Percentiles rank a stretch among this genome's conserved stretches.
These are phyloP conservation scores for Phyllostomus hastatus DNA, from an alignment of 2,113 vertebrate genomes.

Conservation along the genomic window DNA sequence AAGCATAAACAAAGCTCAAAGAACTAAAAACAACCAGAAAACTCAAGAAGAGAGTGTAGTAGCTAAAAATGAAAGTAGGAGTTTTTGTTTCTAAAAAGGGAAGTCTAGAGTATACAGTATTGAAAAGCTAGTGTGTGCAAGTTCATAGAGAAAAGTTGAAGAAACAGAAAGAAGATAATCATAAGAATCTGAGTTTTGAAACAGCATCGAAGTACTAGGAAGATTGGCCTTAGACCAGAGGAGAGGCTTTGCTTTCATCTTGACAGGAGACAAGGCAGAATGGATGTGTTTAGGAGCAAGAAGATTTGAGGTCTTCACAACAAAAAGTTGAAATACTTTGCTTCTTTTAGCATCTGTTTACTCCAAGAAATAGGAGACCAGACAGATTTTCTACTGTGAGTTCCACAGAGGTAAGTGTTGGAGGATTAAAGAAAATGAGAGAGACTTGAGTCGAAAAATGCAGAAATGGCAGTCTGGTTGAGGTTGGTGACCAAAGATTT, in stretches of 20 bases:
- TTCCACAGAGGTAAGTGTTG: neutral
- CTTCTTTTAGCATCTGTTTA: neutral
- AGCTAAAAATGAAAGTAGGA: neutral
- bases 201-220: neutral
- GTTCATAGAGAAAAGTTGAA: neutral
- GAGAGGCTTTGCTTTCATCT: neutral
- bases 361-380: neutral
- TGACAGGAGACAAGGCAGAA: neutral
- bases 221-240: neutral
- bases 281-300: neutral
- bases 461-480: neutral
- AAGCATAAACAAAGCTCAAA: neutral
- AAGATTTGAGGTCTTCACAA: neutral
- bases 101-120: neutral
- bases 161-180: neutral
- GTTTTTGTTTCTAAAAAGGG: neutral
- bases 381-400: neutral
- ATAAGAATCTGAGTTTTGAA: neutral
- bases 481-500: neutral
- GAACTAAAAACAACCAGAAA: neutral
- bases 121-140: neutral
- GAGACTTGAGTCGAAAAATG: neutral
- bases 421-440: neutral
- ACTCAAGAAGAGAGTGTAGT: neutral
- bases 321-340: neutral